A percentile compares a stretch with the other conserved stretches of the same genome.
Evolutionary conservation across 2,113 vertebrate species (phyloP).

Genomic region (Gopherus flavomarginatus): DNA sequence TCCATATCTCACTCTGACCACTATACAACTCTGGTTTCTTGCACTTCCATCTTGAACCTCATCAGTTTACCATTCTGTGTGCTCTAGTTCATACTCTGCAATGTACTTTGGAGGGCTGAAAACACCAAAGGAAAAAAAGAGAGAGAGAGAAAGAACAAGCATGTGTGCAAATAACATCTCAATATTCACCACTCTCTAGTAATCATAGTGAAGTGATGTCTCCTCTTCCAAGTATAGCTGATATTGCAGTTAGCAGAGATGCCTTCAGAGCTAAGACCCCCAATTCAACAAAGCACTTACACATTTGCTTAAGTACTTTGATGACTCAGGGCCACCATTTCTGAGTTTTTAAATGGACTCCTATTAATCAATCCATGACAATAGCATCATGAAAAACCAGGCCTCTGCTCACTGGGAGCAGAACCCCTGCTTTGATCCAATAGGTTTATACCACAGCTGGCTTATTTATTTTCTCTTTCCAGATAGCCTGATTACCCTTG

Average conservation of each 20-base stretch:
- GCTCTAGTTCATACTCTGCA: not conserved
- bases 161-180: not conserved
- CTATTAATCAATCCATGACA: not conserved
- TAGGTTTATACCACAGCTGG: not conserved
- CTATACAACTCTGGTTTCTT: accelerated
- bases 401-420: not conserved
- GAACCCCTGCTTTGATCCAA: accelerated
- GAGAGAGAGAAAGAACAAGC: not conserved
- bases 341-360: not conserved
- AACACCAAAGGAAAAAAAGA: not conserved
- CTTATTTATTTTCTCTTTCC: not conserved
- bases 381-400: not conserved
- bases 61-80: accelerated
- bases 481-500: not conserved
- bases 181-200: not conserved
- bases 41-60: not conserved
- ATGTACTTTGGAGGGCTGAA: not conserved
- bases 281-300: accelerated
- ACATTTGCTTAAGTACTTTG: accelerated
- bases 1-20: accelerated
- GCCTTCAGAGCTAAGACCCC: not conserved
- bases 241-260: not conserved
- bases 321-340: not conserved
- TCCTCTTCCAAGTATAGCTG: not conserved
- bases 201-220: not conserved